Evolutionary conservation across 2,113 vertebrate species (phyloP), one percentile per base, ranked within the genome.

Genomic region (Scartelaos histophorus): DNA sequence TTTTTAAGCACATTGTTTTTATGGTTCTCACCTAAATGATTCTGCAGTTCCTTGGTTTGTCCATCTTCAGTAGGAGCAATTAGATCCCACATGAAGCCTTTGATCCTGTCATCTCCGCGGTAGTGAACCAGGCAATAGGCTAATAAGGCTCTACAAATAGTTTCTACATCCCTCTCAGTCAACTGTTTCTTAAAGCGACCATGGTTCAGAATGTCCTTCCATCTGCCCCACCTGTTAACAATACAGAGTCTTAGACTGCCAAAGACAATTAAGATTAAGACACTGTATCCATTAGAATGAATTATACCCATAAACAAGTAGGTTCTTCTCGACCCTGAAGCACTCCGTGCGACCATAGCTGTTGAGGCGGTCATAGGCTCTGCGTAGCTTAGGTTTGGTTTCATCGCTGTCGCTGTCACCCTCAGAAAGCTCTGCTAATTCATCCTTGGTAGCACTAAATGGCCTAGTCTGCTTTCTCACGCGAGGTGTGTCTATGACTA

Each of bases 71-170:
- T 94, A 9, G 98, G 98, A 12, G 97, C 97, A 62, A 99, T 99
- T 64, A 99, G 95, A 87, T 99, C 98, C 98, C 98, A 99, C 91
- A 99, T 98, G 88, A 99, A 99, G 86, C 97, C 94, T 91, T 99
- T 99, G 75, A 99, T 99, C 90, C 98, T 98, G 91, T 99, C 98
- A 80, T 99, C 98, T 54, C 98, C 98, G 71, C 97, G 93, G 86
- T 99, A 99, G 90, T 99, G 98, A 76, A 98, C 92, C 13, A 99
- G 93, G 75, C 98, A 99, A 85, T 99, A 99, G 16, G 97, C 91
- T 73, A 99, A 90, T 0, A 99, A 93, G 0, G 97, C 96, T 68
- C 98, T 87, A 86, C 98, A 99, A 83, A 99, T 99, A 21, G 95
- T 95, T 83, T 99, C 98, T 71, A 99, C 97, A n/a, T 99, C 98